A percentile compares a stretch with the other conserved stretches of the same genome.
phyloP scores from a whole-genome alignment of 2,113 vertebrate species.

The Osmerus mordax region DNA sequence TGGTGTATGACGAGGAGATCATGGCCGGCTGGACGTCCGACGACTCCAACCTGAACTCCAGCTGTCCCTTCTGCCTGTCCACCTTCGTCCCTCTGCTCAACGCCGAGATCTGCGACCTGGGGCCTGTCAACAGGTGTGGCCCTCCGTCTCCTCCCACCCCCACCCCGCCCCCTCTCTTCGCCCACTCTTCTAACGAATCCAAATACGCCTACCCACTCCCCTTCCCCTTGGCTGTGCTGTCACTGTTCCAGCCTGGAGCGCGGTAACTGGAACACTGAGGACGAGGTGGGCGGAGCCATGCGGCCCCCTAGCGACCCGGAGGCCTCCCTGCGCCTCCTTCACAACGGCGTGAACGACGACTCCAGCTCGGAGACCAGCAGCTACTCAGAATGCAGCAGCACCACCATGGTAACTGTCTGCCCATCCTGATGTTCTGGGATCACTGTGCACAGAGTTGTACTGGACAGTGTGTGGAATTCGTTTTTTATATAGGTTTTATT shows the following conservation, averaged over 20 bases:
- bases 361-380: slow-evolving; percentile 67
- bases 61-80: slow-evolving; percentile 83
- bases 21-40: slow-evolving; percentile 95
- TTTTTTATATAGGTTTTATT: no score
- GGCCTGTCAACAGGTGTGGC: slow-evolving; percentile 64
- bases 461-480: no score
- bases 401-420: slow-evolving; percentile 49
- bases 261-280: slow-evolving; percentile 55
- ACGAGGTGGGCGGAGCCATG: slow-evolving; percentile 55
- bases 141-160: slow-evolving; percentile 18
- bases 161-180: neutral
- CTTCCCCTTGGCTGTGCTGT: neutral
- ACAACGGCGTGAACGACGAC: slow-evolving; percentile 79
- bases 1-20: slow-evolving; percentile 94
- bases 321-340: slow-evolving; percentile 67
- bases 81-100: slow-evolving; percentile 88
- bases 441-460: no score
- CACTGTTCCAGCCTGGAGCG: slow-evolving; percentile 48
- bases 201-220: neutral
- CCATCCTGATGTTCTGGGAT: no score
- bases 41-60: slow-evolving; percentile 92
- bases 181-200: neutral
- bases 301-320: slow-evolving; percentile 65
- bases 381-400: slow-evolving; percentile 66
- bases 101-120: slow-evolving; percentile 81